These are phyloP conservation scores for Polypedilum vanderplanki DNA, from an alignment of 1,140 invertebrate genomes.

Conservation along the genomic window DNA sequence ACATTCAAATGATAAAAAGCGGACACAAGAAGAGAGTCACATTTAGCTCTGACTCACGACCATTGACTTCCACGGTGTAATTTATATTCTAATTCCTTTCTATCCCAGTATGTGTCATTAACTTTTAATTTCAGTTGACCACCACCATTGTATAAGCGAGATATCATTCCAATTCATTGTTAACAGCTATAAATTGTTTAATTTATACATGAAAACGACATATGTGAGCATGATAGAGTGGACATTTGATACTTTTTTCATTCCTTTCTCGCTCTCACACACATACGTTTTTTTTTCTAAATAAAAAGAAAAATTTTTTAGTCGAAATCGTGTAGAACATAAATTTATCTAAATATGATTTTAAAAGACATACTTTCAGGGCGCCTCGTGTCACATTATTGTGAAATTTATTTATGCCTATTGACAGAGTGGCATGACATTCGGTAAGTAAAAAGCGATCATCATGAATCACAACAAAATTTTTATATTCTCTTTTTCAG, in stretches of 20 bases:
- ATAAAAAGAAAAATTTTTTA: background rate
- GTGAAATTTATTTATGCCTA: background rate
- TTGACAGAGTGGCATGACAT: constrained; percentile 10
- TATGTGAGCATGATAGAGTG: background rate
- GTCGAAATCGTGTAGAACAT: background rate
- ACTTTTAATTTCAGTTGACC: constrained; percentile 18
- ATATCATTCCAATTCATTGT: background rate
- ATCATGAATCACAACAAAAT: background rate
- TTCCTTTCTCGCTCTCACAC: background rate
- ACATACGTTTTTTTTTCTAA: background rate
- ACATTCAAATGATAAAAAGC: no score
- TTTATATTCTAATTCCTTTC: background rate
- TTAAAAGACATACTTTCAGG: background rate
- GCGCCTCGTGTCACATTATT: constrained; percentile 1
- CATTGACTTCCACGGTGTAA: no score
- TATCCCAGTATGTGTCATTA: background rate
- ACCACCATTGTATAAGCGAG: background rate
- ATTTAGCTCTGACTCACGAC: no score
- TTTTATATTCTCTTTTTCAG: background rate
- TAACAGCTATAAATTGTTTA: constrained; percentile 6
- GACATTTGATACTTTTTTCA: constrained; percentile 13
- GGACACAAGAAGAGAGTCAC: no score
- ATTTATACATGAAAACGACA: constrained; percentile 5
- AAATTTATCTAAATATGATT: background rate
- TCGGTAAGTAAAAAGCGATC: constrained; percentile 6